Evolutionary conservation across 2,888 invertebrate genomes (phyloP).

Genomic region (Drosophila recens): DNA sequence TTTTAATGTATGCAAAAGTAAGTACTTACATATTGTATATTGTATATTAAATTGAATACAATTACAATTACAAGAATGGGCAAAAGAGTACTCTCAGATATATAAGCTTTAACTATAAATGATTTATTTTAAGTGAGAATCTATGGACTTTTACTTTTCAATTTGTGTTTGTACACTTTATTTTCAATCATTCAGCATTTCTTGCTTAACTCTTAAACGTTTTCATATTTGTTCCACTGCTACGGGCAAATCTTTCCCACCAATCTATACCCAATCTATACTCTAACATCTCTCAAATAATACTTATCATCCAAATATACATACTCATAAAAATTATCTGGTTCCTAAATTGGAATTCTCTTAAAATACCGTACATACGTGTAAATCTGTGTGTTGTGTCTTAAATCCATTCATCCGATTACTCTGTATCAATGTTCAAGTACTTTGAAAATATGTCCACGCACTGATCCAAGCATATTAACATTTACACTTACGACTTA

Average conservation of each 20-base stretch:
- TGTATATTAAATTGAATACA: constrained; percentile 47
- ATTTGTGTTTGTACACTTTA: constrained; percentile 10
- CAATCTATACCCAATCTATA: constrained; percentile 59
- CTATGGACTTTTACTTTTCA: constrained; percentile 61
- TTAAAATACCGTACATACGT: constrained; percentile 22
- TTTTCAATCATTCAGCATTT: constrained; percentile 4
- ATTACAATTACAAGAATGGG: constrained; percentile 36
- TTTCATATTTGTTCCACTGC: constrained; percentile 1
- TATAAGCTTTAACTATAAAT: constrained; percentile 61
- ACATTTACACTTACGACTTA: constrained; percentile 8
- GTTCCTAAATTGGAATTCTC: constrained; percentile 5
- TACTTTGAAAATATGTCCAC: constrained; percentile 42
- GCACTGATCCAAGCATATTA: constrained; percentile 37
- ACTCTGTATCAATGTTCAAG: constrained; percentile 32
- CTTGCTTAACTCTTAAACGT: not conserved
- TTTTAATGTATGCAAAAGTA: constrained; percentile 74
- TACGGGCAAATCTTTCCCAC: constrained; percentile 69
- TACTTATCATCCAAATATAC: constrained; percentile 14
- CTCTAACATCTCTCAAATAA: constrained; percentile 30
- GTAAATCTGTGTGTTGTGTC: constrained; percentile 51
- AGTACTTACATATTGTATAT: constrained; percentile 34
- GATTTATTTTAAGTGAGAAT: constrained; percentile 64
- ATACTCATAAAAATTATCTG: constrained; percentile 4
- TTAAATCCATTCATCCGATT: constrained; percentile 27
- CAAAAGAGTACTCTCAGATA: constrained; percentile 38